Conservation (phyloP, 2,113 vertebrate species). For the Rhinichthys klamathensis region DNA sequence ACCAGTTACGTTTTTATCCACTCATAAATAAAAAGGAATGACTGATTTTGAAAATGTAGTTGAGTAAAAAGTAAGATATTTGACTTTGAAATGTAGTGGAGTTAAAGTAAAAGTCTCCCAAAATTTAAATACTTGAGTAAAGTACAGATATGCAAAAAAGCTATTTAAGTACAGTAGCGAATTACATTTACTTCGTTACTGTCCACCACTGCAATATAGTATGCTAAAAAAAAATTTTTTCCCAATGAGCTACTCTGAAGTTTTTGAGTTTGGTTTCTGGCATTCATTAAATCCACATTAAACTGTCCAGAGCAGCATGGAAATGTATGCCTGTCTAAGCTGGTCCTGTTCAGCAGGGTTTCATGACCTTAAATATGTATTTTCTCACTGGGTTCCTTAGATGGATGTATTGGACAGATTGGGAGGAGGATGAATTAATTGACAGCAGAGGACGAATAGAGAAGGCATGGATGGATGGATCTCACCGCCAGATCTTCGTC, state of each 20-base stretch:
- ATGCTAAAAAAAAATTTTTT: no score
- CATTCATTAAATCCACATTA: neutral
- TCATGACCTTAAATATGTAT: neutral
- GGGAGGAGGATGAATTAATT: conserved; percentile 88
- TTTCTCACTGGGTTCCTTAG: conserved; percentile 62
- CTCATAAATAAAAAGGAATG: no score
- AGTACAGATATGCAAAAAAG: no score
- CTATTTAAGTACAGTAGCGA: no score
- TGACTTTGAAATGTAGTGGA: no score
- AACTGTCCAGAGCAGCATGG: neutral
- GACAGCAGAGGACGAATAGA: conserved; percentile 88
- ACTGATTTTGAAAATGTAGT: no score
- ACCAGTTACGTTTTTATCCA: no score
- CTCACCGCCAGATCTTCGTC: conserved; percentile 83
- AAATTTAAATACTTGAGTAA: no score
- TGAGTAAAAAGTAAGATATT: no score
- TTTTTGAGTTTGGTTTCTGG: neutral
- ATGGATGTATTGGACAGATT: conserved; percentile 93
- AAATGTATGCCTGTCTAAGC: neutral
- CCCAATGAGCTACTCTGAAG: neutral
- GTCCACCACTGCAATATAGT: no score
- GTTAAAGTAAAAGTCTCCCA: no score
- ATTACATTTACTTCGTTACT: no score
- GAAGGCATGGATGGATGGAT: conserved; percentile 89
- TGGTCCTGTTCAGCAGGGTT: neutral